Base-by-base conservation (phyloP, 2,797 vertebrate genomes). In the Poecilia velifera region DNA sequence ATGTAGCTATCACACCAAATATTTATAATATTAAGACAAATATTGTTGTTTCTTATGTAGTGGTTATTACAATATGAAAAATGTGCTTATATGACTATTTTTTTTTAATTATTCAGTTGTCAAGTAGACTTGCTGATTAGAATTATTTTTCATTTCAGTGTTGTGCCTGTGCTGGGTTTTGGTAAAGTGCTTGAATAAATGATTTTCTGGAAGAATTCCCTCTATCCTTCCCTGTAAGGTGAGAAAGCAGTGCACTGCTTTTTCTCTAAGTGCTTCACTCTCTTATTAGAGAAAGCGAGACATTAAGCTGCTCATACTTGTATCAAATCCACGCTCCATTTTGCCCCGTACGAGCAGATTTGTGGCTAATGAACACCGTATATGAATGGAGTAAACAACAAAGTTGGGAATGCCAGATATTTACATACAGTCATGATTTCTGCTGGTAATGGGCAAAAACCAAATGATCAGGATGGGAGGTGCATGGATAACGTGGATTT, bases 161-260 rank as follows among this genome's bases (percentile, higher is more conserved):
- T 41, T 68, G 64, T 68, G 36, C 22, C 9, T 41, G 9, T n/a
- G 39, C 39, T 43, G 66, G 41, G n/a, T 25, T 70, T 70, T 70
- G 43, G 22, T n/a, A 14, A 45, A 43, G 25, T 22, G 36, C 20
- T 13, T 43, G 9, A 36, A 73, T 51, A n/a, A 73, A n/a, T 25
- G 47, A 74, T 72, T 79, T 47, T 82, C 79, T 74, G 13, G 68
- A 41, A 79, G 74, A 49, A 34, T 76, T 81, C 72, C 14, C n/a
- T 76, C 84, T 81, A 82, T 88, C 43, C 49, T 70, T 85, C 16
- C 75, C 74, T 82, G 85, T 85, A 90, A 92, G 68, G 59, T 73
- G 82, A 91, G 84, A 86, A 55, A 89, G 43, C 76, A 25, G 70
- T 18, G 43, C 72, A 45, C 49, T 1, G 18, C 25, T 76, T 28